Evolutionary conservation across 2,888 invertebrate genomes (phyloP), one percentile per base, ranked within the genome.

Genomic region (Limnephilus rhombicus): DNA sequence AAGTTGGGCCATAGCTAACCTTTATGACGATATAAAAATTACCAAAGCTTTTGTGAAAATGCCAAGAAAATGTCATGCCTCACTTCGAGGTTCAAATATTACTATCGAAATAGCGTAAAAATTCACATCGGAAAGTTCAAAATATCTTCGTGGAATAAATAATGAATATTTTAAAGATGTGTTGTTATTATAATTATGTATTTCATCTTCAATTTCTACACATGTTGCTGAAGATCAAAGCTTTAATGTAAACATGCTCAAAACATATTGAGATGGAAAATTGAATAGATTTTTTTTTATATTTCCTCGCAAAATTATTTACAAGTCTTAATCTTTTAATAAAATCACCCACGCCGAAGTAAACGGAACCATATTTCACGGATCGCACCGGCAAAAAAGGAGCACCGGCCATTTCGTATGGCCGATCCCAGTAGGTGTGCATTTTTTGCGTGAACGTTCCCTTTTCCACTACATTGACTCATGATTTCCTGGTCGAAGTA

Each of bases 31-130:
- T 80, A 80, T 80, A 89, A 89, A 88, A 89, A 89, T 89, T 89
- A 89, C 29, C 37, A 89, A 89, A 80, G 88, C 68, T 41, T 80
- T 80, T 34, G 13, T 24, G 24, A 37, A 89, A 89, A 89, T 68
- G 88, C 80, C 88, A 89, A 37, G n/a, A 18, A 89, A 89, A 89
- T 89, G 88, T 80, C 88, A 89, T 24, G 37, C 24, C 31, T 82
- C 31, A 82, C 34, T 82, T 82, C 34, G 31, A 82, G 34, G 18
- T 82, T 82, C 31, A 82, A 82, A 82, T 31, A 82, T 5, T 18
- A 13, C 34, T 15, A 34, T 82, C 68, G 68, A 68, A 68, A 68
- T n/a, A 24, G 24, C 24, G 68, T 68, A 68, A 68, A 68, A 68
- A 68, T 68, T 68, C 24, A 68, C 68, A 68, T 24, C 24, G 68